Evolutionary conservation across 2,888 invertebrate genomes (phyloP).

Genomic region (Agonopterix heracliana): DNA sequence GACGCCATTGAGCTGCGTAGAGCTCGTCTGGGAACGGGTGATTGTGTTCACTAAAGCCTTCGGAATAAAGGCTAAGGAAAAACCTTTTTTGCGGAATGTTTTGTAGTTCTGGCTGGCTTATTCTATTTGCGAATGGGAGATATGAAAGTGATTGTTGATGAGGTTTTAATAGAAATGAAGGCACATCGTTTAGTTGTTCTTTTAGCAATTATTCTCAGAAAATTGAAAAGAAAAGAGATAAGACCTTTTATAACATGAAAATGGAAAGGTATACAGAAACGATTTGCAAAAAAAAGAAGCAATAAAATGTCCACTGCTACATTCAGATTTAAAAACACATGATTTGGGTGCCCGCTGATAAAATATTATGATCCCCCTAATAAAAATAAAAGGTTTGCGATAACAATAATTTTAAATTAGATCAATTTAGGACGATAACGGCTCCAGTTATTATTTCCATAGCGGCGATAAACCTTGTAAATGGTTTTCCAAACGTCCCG

Average conservation of each 20-base stretch:
- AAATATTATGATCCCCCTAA: constrained; percentile 59
- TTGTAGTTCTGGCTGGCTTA: constrained; percentile 1
- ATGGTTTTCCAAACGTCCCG: constrained; percentile 72
- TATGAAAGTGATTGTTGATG: background rate
- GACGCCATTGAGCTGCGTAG: constrained; percentile 12
- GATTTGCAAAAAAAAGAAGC: background rate
- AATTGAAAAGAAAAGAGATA: too few relatives aligned
- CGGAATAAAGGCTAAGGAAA: constrained; percentile 1
- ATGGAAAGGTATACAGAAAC: background rate
- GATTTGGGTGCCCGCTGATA: constrained; percentile 36
- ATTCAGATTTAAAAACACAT: constrained; percentile 9
- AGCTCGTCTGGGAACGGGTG: constrained; percentile 5
- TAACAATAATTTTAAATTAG: constrained; percentile 74
- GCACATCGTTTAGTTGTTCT: too few relatives aligned
- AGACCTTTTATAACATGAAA: too few relatives aligned
- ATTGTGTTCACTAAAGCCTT: constrained; percentile 9
- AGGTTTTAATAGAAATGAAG: too few relatives aligned
- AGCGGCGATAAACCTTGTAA: constrained; percentile 72
- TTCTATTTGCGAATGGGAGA: background rate
- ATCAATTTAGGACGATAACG: constrained; percentile 73
- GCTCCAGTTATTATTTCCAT: constrained; percentile 73
- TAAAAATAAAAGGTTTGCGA: constrained; percentile 69
- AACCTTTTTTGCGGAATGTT: constrained; percentile 2
- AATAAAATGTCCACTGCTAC: background rate
- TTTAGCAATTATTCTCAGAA: too few relatives aligned